Percentiles rank a stretch among this genome's conserved stretches.
Conservation (phyloP, 2,888 invertebrate species). For the Metacarcinus magister region DNA sequence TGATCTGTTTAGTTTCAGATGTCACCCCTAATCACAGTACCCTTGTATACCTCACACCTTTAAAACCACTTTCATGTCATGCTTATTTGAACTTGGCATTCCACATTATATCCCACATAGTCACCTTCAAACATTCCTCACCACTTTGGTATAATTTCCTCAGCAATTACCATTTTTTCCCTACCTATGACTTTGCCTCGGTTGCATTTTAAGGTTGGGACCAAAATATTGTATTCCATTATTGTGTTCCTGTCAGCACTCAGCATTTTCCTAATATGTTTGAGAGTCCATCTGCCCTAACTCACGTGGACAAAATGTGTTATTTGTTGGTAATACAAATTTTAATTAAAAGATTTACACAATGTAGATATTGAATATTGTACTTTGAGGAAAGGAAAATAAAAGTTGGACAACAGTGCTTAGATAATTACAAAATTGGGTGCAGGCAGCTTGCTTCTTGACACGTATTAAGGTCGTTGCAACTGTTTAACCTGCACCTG, state of each 20-base stretch:
- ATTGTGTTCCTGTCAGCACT: not conserved
- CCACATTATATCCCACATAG: not conserved
- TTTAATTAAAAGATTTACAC: not conserved
- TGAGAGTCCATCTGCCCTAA: not conserved
- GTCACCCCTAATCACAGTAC: no score
- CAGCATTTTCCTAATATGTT: not conserved
- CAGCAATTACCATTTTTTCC: not conserved
- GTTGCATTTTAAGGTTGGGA: not conserved
- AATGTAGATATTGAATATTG: not conserved
- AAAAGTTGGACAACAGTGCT: not conserved
- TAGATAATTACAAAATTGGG: not conserved
- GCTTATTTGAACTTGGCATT: not conserved
- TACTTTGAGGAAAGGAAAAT: not conserved
- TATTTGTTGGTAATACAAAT: not conserved
- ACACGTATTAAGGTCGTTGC: not conserved
- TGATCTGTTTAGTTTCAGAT: no score
- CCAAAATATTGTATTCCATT: not conserved
- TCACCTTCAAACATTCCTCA: not conserved
- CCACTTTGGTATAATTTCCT: not conserved
- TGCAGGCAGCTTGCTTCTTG: not conserved
- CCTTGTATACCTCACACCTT: not conserved
- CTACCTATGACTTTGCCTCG: not conserved
- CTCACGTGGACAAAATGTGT: not conserved
- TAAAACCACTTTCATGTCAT: not conserved
- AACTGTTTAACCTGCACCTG: not conserved